These are phyloP conservation scores for Ascidia mentula DNA, from an alignment of 23 tunicate species.

Conservation along the genomic window DNA sequence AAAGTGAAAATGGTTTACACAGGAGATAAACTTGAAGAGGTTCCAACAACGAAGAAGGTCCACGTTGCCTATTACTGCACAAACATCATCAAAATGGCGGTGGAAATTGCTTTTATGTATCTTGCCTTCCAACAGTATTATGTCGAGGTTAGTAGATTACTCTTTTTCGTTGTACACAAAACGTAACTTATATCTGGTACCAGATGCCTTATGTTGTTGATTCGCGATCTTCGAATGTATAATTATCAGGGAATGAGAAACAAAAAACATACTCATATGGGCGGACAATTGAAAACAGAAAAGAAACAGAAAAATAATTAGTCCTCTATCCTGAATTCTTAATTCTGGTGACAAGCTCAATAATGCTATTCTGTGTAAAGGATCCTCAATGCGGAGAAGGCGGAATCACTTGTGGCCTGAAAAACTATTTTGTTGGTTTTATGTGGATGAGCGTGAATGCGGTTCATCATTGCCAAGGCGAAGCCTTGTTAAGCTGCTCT, in stretches of 20 bases:
- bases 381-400: not conserved
- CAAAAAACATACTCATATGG: too few relatives aligned
- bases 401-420: not conserved
- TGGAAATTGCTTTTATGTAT: slow-evolving; percentile 32
- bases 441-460: not conserved
- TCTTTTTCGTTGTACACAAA: not conserved
- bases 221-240: too few relatives aligned
- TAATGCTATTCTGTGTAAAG: too few relatives aligned
- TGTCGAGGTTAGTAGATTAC: slow-evolving; percentile 13
- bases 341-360: too few relatives aligned
- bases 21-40: slow-evolving; percentile 31
- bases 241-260: too few relatives aligned
- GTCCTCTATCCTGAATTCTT: too few relatives aligned
- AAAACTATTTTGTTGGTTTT: not conserved
- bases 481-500: not conserved
- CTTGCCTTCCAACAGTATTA: slow-evolving; percentile 22
- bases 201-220: not conserved
- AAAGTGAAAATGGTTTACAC: slow-evolving; percentile 36
- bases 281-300: too few relatives aligned
- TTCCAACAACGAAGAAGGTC: slow-evolving; percentile 32
- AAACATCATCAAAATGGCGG: slow-evolving; percentile 1
- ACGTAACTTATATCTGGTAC: not conserved
- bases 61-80: slow-evolving; percentile 27
- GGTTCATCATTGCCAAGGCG: not conserved
- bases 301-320: too few relatives aligned